Base-by-base conservation (phyloP, 2,888 invertebrate genomes). In the Phaonia tiefii region DNA sequence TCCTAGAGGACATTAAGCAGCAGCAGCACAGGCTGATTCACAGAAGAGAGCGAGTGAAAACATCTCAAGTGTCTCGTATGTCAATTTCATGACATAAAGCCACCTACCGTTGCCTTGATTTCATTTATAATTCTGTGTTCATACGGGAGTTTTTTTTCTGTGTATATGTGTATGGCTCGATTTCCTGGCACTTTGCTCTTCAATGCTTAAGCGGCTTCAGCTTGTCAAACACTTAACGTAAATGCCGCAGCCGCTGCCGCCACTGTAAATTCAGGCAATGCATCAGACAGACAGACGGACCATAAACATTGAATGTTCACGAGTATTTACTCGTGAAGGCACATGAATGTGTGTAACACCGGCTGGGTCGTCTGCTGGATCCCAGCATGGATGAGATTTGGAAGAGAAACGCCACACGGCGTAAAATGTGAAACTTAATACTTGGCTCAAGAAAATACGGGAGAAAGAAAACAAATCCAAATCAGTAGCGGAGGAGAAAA, bases 1-100 rank as follows among this genome's bases (percentile, higher is more conserved):
- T 71, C 20, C 15, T n/a, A 17, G 11, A 63, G 26, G 39, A 63
- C 22, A 37, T 31, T 54, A 74, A 70, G 15, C 17, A 15, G 25
- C 25, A 66, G 26, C 46, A 42, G 67, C 63, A 39, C 1, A 11
- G 26, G 74, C 60, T 26, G 13, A 65, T 31, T 31, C 31, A 8
- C 4, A 37, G 26, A 39, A 44, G 39, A 63, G 31, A 10, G 31
- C 10, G n/a, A 37, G 10, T 37, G 65, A 70, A 46, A 65, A 39
- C 39, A 73, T 87, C 89, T 87, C 86, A 88, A 87, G 86, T 86
- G 85, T 87, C 86, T 89, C 87, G 79, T 85, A 84, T 88, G 86
- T 85, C 88, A 86, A 84, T 76, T 75, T 75, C 46, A n/a, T 76
- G 79, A 83, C 84, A 76, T 85, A 77, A 63, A 83, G 79, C 80